Base-by-base conservation (phyloP, 1,140 invertebrate species). In the Laupala kohalensis region DNA sequence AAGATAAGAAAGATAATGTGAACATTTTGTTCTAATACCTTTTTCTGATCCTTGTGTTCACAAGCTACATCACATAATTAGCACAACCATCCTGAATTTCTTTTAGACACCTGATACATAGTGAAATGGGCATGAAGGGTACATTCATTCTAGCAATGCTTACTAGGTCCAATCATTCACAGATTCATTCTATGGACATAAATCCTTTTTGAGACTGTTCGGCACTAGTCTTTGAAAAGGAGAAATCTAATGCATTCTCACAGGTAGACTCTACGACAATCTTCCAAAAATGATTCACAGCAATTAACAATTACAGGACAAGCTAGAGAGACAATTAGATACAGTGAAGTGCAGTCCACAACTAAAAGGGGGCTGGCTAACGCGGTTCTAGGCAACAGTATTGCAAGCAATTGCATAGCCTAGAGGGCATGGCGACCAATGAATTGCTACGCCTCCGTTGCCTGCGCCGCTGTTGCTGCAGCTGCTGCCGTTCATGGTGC, bases 371-470 rank as follows among this genome's bases (percentile, higher is more conserved):
- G 64, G 25, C 19, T 29, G 24, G 25, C 26, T 65, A 71, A 26
- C 63, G 70, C 30, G 71, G 67, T 25, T 72, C 71, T 9, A 72
- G 25, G 62, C 71, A 72, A 25, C 71, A 72, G 26, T 72, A 72
- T 19, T 72, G 71, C 12, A 72, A 37, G 67, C 71, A 72, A 2
- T 67, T 26, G 67, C 67, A 30, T 25, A 69, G 67, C 30, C 67
- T n/a, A 15, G 71, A 69, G 23, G 71, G 71, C 53, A 72, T 64
- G 5, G 66, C 71, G 5, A 69, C 37, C 6, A 72, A 26, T 12
- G 71, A 72, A 15, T 64, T 63, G 37, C 71, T 69, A 6, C 71
- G 65, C 71, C 71, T 25, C 1, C 71, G 67, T 29, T 63, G 70
- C 62, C n/a, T 62, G 25, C 65, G 63, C 70, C 63, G 24, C 30